A percentile compares a stretch with the other conserved stretches of the same genome.
Evolutionary conservation across 2,888 invertebrate species (phyloP).

Genomic region (Hypselothyrea guttata): DNA sequence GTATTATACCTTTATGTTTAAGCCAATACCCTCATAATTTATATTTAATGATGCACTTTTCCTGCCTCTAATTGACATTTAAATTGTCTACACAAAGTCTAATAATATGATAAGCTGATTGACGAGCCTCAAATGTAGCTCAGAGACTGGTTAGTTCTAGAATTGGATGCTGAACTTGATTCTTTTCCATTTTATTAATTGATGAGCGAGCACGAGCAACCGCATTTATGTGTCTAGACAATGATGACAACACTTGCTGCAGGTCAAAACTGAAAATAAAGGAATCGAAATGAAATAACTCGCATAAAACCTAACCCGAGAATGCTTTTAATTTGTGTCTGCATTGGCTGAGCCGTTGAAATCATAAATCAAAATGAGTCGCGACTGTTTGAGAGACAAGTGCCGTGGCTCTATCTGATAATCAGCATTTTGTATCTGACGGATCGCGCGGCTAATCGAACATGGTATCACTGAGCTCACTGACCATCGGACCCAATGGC

Average conservation of each 20-base stretch:
- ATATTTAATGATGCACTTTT: conserved; percentile 67
- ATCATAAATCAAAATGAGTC: conserved; percentile 71
- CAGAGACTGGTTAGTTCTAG: conserved; percentile 28
- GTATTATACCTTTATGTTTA: conserved; percentile 38
- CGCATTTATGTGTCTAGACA: conserved; percentile 41
- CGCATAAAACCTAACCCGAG: conserved; percentile 21
- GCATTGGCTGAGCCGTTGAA: conserved; percentile 56
- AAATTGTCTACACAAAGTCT: conserved; percentile 59
- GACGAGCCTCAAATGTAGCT: conserved; percentile 54
- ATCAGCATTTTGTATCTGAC: conserved; percentile 70
- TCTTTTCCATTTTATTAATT: conserved; percentile 61
- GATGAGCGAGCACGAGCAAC: conserved; percentile 45
- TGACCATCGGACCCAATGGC: conserved; percentile 10
- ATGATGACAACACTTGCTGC: conserved; percentile 73
- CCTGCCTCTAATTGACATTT: conserved; percentile 67
- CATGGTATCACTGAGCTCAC: conserved; percentile 45
- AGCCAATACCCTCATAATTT: conserved; percentile 66
- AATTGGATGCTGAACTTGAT: conserved; percentile 13
- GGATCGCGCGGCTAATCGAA: conserved; percentile 69
- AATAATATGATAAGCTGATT: conserved; percentile 69
- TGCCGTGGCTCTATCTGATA: conserved; percentile 54
- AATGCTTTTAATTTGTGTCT: conserved; percentile 68
- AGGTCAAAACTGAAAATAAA: conserved; percentile 52
- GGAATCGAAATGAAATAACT: conserved; percentile 8
- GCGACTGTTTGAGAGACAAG: conserved; percentile 46